Evolutionary conservation across 1,140 invertebrate genomes (phyloP), one percentile per base, ranked within the genome.

Genomic region (Myzus persicae): DNA sequence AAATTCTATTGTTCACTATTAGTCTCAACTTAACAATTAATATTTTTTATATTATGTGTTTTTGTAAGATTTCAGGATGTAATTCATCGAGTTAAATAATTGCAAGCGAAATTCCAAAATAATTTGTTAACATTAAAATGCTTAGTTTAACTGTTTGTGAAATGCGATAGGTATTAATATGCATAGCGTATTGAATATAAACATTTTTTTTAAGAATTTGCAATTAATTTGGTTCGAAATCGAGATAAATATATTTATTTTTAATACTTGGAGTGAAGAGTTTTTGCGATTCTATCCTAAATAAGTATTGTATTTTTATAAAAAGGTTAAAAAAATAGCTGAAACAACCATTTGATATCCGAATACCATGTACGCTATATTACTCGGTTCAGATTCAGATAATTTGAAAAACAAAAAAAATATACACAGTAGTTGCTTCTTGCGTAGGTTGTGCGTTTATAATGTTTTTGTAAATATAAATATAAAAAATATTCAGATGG

Each of bases 311-410:
- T 76, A 76, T 76, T 76, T 76, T 76, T n/a, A 76, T 76, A 76
- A 76, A 76, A n/a, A n/a, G 4, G 5, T n/a, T 11, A 4, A 67
- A 76, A 67, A 76, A 76, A 76, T n/a, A 76, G n/a, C 59, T 76
- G 11, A 76, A 76, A 76, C n/a, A n/a, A 76, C 14, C 11, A 14
- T 85, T 85, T 42, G 40, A 85, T 40, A 85, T 42, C 38, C 82
- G 38, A 85, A 85, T 85, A 85, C 82, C 40, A 85, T 85, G 24
- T 85, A 85, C 82, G 38, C 82, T 85, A 26, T 85, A 85, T 85
- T 85, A 85, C 38, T 85, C 38, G 38, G 38, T 40, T 85, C 82
- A 85, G 22, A 40, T 42, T 42, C 22, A 85, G 38, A 40, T 85
- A 85, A 85, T 26, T 42, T 42, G 81, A 36, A 24, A n/a, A 82